phyloP scores from a whole-genome alignment of 2,797 vertebrate species.

The Esox masquinongy region DNA sequence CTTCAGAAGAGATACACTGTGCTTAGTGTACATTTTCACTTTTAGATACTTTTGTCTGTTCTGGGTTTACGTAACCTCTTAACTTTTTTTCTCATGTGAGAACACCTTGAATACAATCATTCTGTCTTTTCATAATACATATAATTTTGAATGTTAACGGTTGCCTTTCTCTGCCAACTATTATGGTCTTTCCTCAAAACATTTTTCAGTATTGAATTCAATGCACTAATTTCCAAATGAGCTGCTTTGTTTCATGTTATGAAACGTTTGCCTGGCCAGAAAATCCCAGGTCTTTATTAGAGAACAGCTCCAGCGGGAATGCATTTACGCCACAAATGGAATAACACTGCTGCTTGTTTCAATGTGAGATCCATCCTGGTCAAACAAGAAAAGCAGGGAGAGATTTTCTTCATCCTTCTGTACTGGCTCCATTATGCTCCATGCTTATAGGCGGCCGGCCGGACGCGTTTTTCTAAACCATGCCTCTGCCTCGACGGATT shows the following conservation, averaged over 20 bases:
- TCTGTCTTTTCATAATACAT: conserved; percentile 9
- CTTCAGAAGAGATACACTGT: background rate
- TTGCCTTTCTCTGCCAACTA: conserved; percentile 30
- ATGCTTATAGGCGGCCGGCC: conserved; percentile 48
- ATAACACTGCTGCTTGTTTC: conserved; percentile 58
- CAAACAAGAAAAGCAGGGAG: conserved; percentile 37
- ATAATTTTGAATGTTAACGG: conserved; percentile 21
- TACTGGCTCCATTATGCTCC: conserved; percentile 42
- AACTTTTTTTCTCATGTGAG: conserved; percentile 2
- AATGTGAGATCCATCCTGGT: conserved; percentile 52
- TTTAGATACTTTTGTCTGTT: background rate
- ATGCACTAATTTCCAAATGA: conserved; percentile 49
- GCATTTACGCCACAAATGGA: conserved; percentile 58
- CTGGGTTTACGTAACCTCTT: background rate
- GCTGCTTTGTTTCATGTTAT: conserved; percentile 45
- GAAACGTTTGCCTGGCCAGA: conserved; percentile 59
- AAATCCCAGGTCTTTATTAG: conserved; percentile 53
- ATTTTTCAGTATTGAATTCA: conserved; percentile 45
- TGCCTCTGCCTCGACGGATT: conserved; percentile 50
- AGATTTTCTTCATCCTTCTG: conserved; percentile 49
- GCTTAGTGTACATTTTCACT: background rate
- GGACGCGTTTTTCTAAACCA: conserved; percentile 41
- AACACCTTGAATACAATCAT: background rate
- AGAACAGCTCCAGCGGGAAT: conserved; percentile 45
- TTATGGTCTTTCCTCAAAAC: conserved; percentile 25